Evolutionary conservation across 2,113 vertebrate species (phyloP).

Genomic region (Merops nubicus): DNA sequence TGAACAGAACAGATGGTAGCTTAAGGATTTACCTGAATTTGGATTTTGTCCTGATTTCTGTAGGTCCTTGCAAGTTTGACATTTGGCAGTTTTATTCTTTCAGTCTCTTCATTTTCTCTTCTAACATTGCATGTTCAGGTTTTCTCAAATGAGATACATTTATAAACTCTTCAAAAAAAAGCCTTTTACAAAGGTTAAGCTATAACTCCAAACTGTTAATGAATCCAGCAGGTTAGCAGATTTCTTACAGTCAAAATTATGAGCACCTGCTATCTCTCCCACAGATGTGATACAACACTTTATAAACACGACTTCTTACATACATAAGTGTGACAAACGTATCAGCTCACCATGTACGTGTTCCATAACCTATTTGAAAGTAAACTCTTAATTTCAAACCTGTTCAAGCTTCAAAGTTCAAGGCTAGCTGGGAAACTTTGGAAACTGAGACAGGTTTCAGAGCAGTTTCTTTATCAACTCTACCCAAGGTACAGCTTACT

Average conservation of each 20-base stretch:
- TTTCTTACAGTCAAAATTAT: not conserved
- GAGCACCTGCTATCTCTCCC: not conserved
- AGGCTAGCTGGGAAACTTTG: not conserved
- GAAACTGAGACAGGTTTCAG: not conserved
- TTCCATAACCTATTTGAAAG: not conserved
- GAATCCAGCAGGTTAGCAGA: not conserved
- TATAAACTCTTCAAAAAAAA: not conserved
- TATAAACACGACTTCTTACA: not conserved
- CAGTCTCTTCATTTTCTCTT: not conserved
- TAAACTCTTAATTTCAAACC: not conserved
- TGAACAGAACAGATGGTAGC: slow-evolving; percentile 51
- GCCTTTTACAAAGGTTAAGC: not conserved
- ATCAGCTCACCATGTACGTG: not conserved
- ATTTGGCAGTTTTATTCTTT: slow-evolving; percentile 6
- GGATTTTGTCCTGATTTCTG: slow-evolving; percentile 33
- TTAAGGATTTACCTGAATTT: slow-evolving; percentile 57
- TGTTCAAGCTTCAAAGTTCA: not conserved
- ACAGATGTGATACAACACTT: not conserved
- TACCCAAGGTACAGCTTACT: not conserved
- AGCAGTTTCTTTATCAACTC: not conserved
- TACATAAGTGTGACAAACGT: not conserved
- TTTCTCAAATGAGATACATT: not conserved
- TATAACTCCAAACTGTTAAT: not conserved
- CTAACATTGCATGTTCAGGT: not conserved
- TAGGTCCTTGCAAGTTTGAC: slow-evolving; percentile 22